Evolutionary conservation across 2,888 invertebrate species (phyloP).

Genomic region (Anorthoa munda): DNA sequence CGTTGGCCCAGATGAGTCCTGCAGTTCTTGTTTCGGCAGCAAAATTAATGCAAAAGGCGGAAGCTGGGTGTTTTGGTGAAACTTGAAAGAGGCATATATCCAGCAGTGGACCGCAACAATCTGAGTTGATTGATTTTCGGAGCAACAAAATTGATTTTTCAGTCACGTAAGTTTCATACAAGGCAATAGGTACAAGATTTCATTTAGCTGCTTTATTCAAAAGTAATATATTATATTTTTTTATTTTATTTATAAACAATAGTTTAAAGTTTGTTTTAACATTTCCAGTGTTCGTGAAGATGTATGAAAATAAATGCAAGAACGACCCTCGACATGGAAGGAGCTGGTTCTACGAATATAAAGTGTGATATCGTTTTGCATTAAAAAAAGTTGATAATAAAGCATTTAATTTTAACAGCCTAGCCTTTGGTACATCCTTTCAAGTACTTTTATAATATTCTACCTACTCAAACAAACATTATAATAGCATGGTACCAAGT

Average conservation of each 20-base stretch:
- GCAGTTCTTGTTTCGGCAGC: neutral
- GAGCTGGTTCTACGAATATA: conserved; percentile 83
- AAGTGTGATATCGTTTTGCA: conserved; percentile 60
- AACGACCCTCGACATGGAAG: conserved; percentile 77
- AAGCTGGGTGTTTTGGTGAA: neutral
- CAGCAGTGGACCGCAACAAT: neutral
- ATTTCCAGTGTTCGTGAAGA: conserved; percentile 84
- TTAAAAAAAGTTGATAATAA: conserved; percentile 12
- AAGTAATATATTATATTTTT: neutral
- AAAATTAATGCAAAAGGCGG: too few species aligned
- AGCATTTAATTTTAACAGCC: neutral
- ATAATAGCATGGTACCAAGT: too few species aligned
- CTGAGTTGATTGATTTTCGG: neutral
- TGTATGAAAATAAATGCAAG: conserved; percentile 76
- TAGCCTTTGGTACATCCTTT: neutral
- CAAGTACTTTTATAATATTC: neutral
- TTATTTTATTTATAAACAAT: neutral
- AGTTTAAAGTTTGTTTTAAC: neutral
- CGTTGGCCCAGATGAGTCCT: neutral
- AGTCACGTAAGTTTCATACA: neutral
- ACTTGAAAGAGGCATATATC: neutral
- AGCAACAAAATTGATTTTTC: neutral
- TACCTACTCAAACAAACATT: too few species aligned
- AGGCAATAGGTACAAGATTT: neutral
- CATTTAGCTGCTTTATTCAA: neutral